Percentiles rank a stretch among this genome's conserved stretches.
Evolutionary conservation across 2,888 invertebrate genomes (phyloP).

Genomic region (Sinohyriopsis cumingii): DNA sequence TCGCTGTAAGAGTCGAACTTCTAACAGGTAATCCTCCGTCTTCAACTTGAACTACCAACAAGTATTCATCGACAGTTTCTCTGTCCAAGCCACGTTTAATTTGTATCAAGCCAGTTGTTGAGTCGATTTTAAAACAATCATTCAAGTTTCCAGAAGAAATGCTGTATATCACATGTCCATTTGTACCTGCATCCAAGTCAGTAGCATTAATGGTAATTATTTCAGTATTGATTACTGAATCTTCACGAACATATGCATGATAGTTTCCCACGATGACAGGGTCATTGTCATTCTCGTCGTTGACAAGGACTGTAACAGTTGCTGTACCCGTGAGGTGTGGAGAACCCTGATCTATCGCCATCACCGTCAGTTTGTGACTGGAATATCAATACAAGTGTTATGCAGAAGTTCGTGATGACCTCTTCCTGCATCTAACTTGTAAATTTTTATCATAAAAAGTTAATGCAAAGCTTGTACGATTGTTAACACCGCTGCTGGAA

Average conservation of each 20-base stretch:
- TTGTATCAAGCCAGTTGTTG: slow-evolving; percentile 44
- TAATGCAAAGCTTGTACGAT: too few species aligned
- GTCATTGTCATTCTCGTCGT: slow-evolving; percentile 58
- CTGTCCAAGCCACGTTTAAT: slow-evolving; percentile 51
- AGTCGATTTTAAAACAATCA: slow-evolving; percentile 50
- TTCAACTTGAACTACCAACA: slow-evolving; percentile 37
- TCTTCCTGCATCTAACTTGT: too few species aligned
- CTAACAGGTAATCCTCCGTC: slow-evolving; percentile 39
- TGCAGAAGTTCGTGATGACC: too few species aligned
- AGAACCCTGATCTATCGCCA: slow-evolving; percentile 49
- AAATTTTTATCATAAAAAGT: too few species aligned
- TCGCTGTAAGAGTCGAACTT: slow-evolving; percentile 37
- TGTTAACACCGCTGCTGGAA: too few species aligned
- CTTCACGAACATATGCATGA: slow-evolving; percentile 42
- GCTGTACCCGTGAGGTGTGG: slow-evolving; percentile 46
- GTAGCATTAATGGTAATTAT: slow-evolving; percentile 48
- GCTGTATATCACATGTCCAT: slow-evolving; percentile 44
- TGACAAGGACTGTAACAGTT: slow-evolving; percentile 51
- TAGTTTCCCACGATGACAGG: slow-evolving; percentile 52
- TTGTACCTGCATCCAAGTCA: slow-evolving; percentile 52
- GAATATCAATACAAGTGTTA: slow-evolving; percentile 7
- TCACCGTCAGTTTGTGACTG: slow-evolving; percentile 50
- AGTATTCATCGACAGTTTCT: slow-evolving; percentile 51
- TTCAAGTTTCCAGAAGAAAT: slow-evolving; percentile 55
- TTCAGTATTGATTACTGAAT: slow-evolving; percentile 39